A percentile compares a stretch with the other conserved stretches of the same genome.
Evolutionary conservation across 2,797 vertebrate genomes (phyloP).

Genomic region (Malurus splendens): DNA sequence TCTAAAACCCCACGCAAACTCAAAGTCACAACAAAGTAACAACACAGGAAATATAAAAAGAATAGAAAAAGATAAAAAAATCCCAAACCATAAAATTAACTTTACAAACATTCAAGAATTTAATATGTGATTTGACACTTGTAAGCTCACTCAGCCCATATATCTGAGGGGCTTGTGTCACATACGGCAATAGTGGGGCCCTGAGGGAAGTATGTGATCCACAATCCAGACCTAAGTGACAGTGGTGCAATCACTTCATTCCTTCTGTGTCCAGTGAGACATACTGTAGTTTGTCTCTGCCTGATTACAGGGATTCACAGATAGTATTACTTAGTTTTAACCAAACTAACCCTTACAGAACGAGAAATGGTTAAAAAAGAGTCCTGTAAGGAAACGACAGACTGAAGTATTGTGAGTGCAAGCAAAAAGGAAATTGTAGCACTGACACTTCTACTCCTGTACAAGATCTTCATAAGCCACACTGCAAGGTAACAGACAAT

Average conservation of each 20-base stretch:
- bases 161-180: neutral
- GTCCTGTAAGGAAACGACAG: neutral
- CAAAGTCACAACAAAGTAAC: neutral
- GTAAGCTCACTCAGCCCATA: neutral
- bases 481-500: neutral
- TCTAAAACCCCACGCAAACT: neutral
- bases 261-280: neutral
- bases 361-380: neutral
- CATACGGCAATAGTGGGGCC: neutral
- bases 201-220: neutral
- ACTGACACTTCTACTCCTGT: neutral
- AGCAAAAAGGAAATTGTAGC: neutral
- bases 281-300: neutral
- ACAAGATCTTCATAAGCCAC: neutral
- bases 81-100: neutral
- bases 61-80: neutral
- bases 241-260: rapidly evolving
- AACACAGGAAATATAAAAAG: neutral
- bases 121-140: neutral
- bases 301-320: neutral
- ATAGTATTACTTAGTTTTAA: neutral
- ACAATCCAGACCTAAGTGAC: rapidly evolving
- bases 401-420: neutral
- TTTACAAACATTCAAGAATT: neutral
- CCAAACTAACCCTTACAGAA: neutral